phyloP scores from a whole-genome alignment of 2,797 vertebrate species.

The Danio albolineatus region DNA sequence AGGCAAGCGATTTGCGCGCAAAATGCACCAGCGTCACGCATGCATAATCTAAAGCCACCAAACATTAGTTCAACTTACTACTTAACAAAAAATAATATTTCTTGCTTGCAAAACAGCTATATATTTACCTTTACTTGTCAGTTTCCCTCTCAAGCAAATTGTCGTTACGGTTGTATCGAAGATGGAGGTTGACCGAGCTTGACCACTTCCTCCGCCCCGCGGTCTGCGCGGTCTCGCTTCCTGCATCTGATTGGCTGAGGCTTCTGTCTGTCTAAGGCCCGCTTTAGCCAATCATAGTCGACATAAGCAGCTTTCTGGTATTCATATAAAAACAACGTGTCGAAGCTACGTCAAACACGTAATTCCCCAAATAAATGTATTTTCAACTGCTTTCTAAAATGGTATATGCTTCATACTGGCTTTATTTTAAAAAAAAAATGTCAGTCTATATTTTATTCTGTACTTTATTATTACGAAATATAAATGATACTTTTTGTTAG shows the following conservation, averaged over 20 bases:
- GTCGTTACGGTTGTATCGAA: conserved; percentile 45
- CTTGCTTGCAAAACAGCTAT: background rate
- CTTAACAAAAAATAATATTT: background rate
- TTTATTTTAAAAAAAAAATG: too few species aligned
- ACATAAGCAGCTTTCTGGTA: background rate
- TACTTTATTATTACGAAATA: too few species aligned
- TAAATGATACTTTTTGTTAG: too few species aligned
- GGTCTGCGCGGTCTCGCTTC: background rate
- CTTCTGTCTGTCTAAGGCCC: conserved; percentile 4
- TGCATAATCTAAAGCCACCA: background rate
- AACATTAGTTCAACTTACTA: background rate
- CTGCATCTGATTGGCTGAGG: conserved; percentile 43
- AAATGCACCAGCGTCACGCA: background rate
- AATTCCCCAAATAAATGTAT: background rate
- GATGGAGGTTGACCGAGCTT: conserved; percentile 59
- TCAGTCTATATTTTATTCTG: too few species aligned
- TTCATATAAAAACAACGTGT: conserved; percentile 10
- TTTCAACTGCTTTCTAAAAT: too few species aligned
- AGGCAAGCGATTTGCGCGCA: background rate
- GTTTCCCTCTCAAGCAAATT: conserved; percentile 38
- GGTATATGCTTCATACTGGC: too few species aligned
- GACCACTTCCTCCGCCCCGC: conserved; percentile 46
- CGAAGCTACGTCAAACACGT: background rate
- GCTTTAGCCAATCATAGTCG: background rate
- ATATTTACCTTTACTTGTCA: conserved; percentile 46